Evolutionary conservation across 2,888 invertebrate genomes (phyloP).

Genomic region (Pterostichus niger): DNA sequence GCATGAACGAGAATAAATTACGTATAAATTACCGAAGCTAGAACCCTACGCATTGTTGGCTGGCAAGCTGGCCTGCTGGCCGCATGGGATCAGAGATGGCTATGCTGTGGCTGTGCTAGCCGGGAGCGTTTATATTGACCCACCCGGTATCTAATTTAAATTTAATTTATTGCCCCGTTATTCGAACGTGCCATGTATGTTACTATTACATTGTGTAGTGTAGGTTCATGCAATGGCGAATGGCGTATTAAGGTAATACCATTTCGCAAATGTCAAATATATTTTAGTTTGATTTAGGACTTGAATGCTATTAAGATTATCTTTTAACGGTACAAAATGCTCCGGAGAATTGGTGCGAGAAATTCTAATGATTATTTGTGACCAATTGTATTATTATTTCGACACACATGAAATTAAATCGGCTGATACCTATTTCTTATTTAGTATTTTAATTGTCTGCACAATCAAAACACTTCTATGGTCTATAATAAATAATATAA

Average conservation of each 20-base stretch:
- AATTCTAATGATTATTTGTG: no score
- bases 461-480: no score
- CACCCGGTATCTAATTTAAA: constrained; percentile 65
- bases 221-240: constrained; percentile 19
- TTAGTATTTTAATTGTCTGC: no score
- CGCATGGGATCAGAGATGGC: constrained; percentile 26
- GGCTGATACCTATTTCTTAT: no score
- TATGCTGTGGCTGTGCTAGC: background rate
- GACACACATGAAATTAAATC: no score
- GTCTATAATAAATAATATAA: no score
- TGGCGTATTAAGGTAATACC: constrained; percentile 49
- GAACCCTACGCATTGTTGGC: constrained; percentile 47
- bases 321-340: constrained; percentile 16
- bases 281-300: constrained; percentile 44
- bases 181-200: constrained; percentile 59
- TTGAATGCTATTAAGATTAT: constrained; percentile 51
- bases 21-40: constrained; percentile 57
- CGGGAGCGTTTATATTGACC: constrained; percentile 63
- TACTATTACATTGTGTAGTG: constrained; percentile 40
- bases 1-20: constrained; percentile 60
- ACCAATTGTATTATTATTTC: no score
- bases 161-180: constrained; percentile 65
- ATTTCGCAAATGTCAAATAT: constrained; percentile 57
- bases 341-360: background rate
- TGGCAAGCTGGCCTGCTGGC: background rate